Conservation (phyloP, 2,888 invertebrate genomes). For the Calameuta idolon region DNA sequence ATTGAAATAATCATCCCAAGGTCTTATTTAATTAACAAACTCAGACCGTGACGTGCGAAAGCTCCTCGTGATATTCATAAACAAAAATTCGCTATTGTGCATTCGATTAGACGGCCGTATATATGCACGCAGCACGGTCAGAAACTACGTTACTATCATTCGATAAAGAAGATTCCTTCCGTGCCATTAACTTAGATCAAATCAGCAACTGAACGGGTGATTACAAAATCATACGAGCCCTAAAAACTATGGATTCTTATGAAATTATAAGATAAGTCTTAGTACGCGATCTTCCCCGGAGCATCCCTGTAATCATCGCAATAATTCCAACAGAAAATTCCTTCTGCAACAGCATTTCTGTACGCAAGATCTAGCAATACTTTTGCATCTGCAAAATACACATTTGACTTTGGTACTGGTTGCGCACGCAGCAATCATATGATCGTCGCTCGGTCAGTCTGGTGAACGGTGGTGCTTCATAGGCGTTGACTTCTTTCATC, state of each 20-base stretch:
- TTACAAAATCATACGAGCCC: neutral
- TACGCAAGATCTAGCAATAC: neutral
- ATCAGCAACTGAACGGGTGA: neutral
- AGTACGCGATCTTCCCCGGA: neutral
- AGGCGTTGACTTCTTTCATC: conserved; percentile 55
- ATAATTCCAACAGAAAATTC: neutral
- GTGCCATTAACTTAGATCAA: neutral
- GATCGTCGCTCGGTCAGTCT: conserved; percentile 33
- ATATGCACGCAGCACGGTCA: neutral
- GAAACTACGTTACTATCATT: conserved; percentile 12
- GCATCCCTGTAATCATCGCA: neutral
- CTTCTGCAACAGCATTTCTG: neutral
- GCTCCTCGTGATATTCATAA: conserved; percentile 30
- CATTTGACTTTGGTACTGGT: conserved; percentile 22
- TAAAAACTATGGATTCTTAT: neutral
- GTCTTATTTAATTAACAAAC: conserved; percentile 28
- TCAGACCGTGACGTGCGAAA: conserved; percentile 7
- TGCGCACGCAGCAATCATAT: conserved; percentile 45
- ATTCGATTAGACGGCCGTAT: conserved; percentile 28
- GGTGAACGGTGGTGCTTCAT: conserved; percentile 39
- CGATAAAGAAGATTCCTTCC: conserved; percentile 21
- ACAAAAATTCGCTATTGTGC: conserved; percentile 32
- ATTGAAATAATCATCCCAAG: conserved; percentile 11
- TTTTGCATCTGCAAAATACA: conserved; percentile 5
- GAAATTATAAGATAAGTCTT: neutral